Conservation (phyloP, 2,888 invertebrate genomes). For the Pammene fasciana region DNA sequence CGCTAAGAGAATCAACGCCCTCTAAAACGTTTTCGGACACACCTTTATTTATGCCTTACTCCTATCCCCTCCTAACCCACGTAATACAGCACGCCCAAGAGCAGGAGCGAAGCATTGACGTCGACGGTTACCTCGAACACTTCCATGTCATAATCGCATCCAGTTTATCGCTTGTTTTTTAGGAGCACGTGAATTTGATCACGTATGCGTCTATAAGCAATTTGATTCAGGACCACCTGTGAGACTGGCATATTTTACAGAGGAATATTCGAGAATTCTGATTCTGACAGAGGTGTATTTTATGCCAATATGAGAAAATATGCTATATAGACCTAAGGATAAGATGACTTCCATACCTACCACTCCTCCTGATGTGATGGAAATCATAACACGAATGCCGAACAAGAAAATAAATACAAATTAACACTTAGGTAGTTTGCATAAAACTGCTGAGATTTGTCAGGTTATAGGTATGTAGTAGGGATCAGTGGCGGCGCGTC, state of each 20-base stretch:
- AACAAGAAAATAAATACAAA: too few species aligned
- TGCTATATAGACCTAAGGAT: too few species aligned
- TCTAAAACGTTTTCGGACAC: too few species aligned
- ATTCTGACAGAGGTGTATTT: background rate
- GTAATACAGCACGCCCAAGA: background rate
- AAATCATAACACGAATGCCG: too few species aligned
- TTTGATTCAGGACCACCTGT: constrained; percentile 24
- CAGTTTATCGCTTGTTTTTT: constrained; percentile 29
- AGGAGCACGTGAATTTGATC: constrained; percentile 31
- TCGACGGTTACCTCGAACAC: constrained; percentile 29
- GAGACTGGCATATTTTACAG: constrained; percentile 10
- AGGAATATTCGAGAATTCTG: constrained; percentile 3
- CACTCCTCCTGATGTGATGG: too few species aligned
- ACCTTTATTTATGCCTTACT: background rate
- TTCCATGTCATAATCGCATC: constrained; percentile 30
- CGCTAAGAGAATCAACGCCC: background rate
- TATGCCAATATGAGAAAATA: too few species aligned
- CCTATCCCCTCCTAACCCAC: background rate
- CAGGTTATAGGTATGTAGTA: too few species aligned
- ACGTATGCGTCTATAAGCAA: constrained; percentile 33
- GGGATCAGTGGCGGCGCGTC: too few species aligned
- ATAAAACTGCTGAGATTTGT: too few species aligned
- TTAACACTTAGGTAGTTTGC: too few species aligned
- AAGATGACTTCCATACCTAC: too few species aligned
- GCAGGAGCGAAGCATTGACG: constrained; percentile 21